Evolutionary conservation across 2,797 vertebrate species (phyloP).

Genomic region (Tragopan temminckii): DNA sequence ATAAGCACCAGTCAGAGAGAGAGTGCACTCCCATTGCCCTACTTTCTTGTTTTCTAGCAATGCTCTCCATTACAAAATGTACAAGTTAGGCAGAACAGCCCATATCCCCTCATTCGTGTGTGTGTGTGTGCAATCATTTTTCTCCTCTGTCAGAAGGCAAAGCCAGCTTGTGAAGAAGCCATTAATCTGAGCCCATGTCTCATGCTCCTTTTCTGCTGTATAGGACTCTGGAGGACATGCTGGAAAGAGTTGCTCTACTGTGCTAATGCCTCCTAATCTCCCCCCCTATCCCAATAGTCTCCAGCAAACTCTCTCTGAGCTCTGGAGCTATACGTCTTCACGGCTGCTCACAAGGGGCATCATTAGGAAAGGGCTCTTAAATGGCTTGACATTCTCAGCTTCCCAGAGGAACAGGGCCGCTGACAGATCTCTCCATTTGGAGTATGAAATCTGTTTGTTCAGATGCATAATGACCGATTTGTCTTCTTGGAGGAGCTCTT

Average conservation of each 20-base stretch:
- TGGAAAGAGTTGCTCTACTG: conserved; percentile 35
- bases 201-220: conserved; percentile 41
- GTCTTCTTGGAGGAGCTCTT: conserved; percentile 69
- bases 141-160: conserved; percentile 61
- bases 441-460: conserved; percentile 77
- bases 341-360: conserved; percentile 66
- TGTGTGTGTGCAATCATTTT: conserved; percentile 39
- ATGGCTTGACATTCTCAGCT: conserved; percentile 75
- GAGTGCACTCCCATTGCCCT: conserved; percentile 1
- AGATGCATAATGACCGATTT: conserved; percentile 75
- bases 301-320: conserved; percentile 41
- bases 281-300: conserved; percentile 55
- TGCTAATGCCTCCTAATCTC: conserved; percentile 74
- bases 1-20: neutral
- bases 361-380: conserved; percentile 76
- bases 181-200: conserved; percentile 65
- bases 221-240: conserved; percentile 41
- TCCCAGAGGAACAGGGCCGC: conserved; percentile 68
- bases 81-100: conserved; percentile 20
- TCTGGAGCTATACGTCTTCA: conserved; percentile 63
- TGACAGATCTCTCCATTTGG: conserved; percentile 77
- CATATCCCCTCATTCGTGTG: neutral
- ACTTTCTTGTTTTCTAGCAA: conserved; percentile 22
- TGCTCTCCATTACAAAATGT: conserved; percentile 23
- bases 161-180: conserved; percentile 54